Percentiles rank a stretch among this genome's conserved stretches.
Evolutionary conservation across 2,113 vertebrate species (phyloP).

Genomic region (Oncorhynchus gorbuscha): DNA sequence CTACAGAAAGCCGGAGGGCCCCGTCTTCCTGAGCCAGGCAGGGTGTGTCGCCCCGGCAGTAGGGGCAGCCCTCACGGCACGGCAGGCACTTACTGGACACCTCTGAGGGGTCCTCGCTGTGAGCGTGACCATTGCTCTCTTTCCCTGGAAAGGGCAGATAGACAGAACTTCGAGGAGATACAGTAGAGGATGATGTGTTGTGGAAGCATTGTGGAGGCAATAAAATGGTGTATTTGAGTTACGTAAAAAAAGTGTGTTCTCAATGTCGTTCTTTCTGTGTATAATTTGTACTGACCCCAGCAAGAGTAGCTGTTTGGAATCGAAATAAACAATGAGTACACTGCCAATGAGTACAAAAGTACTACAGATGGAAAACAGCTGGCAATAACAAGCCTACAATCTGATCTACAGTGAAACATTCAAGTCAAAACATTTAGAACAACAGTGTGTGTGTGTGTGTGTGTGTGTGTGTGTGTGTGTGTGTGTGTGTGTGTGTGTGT

Average conservation of each 20-base stretch:
- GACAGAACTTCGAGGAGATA: not conserved
- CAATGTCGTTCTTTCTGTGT: not conserved
- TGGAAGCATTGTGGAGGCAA: not conserved
- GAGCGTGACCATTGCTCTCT: slow-evolving; percentile 46
- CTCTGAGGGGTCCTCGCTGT: slow-evolving; percentile 71
- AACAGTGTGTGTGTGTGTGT: not conserved
- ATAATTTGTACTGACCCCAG: too few species aligned
- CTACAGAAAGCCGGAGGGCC: slow-evolving; percentile 84
- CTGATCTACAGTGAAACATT: too few species aligned
- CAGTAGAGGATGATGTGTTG: not conserved
- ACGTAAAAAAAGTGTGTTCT: too few species aligned
- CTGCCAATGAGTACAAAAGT: too few species aligned
- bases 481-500: not conserved
- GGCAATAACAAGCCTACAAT: too few species aligned
- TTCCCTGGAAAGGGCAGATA: slow-evolving; percentile 70
- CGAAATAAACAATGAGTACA: too few species aligned
- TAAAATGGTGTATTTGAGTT: too few species aligned
- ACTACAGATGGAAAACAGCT: too few species aligned
- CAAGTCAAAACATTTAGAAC: too few species aligned
- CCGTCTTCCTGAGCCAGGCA: slow-evolving; percentile 90
- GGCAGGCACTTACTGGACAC: slow-evolving; percentile 84
- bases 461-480: too few species aligned
- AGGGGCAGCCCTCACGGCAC: slow-evolving; percentile 87
- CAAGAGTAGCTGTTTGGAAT: too few species aligned
- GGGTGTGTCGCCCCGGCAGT: slow-evolving; percentile 88